These are phyloP conservation scores for Anthopleura xanthogrammica DNA, from an alignment of 92 coral and sea anemone genomes.

Conservation along the genomic window DNA sequence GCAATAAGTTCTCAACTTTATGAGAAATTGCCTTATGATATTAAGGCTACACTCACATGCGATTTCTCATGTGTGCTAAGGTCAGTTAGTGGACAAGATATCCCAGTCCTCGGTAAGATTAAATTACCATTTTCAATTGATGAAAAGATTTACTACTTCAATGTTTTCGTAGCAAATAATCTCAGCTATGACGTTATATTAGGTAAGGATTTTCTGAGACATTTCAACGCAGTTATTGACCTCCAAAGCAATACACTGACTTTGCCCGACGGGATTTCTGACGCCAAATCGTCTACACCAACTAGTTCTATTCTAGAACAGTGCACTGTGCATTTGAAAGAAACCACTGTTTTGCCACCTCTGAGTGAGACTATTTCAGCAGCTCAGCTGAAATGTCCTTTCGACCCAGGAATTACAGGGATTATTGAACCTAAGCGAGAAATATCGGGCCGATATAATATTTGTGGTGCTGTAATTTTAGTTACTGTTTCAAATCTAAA, in stretches of 20 bases:
- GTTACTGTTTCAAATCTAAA: conserved; percentile 22
- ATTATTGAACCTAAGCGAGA: conserved; percentile 16
- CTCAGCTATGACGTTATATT: conserved; percentile 12
- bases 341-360: conserved; percentile 29
- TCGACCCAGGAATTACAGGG: conserved; percentile 18
- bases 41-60: not conserved
- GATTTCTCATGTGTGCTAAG: not conserved
- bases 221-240: conserved; percentile 11
- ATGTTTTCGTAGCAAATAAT: not conserved
- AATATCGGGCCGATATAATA: not conserved
- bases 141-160: not conserved
- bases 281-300: not conserved
- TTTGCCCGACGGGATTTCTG: not conserved
- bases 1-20: conserved; percentile 7
- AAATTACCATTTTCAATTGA: not conserved
- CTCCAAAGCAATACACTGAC: not conserved
- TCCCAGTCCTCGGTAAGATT: not conserved
- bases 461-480: conserved; percentile 38
- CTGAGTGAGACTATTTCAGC: conserved; percentile 20
- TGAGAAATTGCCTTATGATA: not conserved
- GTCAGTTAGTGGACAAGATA: conserved; percentile 11
- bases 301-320: not conserved
- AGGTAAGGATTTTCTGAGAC: conserved; percentile 24
- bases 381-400: not conserved
- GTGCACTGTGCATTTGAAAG: not conserved